Conservation (phyloP, 2,888 invertebrate genomes). For the Microctonus hyperodae region DNA sequence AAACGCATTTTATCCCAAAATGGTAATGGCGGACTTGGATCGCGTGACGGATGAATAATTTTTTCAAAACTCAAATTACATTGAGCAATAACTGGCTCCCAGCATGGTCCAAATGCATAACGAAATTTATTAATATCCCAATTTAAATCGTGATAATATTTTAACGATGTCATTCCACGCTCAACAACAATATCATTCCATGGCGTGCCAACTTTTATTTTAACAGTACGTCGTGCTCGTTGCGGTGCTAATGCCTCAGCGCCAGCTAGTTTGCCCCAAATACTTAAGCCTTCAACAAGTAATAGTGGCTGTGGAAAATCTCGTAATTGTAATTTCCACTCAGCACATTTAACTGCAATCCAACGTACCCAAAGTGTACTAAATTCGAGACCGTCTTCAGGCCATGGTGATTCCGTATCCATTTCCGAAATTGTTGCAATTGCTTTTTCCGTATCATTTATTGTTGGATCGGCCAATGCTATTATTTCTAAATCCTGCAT, state of each 20-base stretch:
- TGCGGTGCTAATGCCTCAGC: slow-evolving; percentile 85
- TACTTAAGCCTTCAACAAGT: slow-evolving; percentile 79
- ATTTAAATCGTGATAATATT: slow-evolving; percentile 97
- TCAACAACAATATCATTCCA: slow-evolving; percentile 85
- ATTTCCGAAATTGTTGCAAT: slow-evolving; percentile 78
- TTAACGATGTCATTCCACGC: slow-evolving; percentile 91
- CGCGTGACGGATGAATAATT: slow-evolving; percentile 84
- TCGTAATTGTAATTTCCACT: slow-evolving; percentile 88
- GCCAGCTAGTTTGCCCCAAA: slow-evolving; percentile 90
- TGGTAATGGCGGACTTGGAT: slow-evolving; percentile 91
- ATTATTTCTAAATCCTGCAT: slow-evolving; percentile 76
- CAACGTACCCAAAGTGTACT: slow-evolving; percentile 92
- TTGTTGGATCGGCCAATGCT: slow-evolving; percentile 85
- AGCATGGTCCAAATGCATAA: slow-evolving; percentile 98
- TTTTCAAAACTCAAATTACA: slow-evolving; percentile 88
- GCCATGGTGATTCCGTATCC: slow-evolving; percentile 91
- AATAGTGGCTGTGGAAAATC: slow-evolving; percentile 96
- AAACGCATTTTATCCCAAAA: slow-evolving; percentile 98
- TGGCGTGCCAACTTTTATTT: slow-evolving; percentile 82
- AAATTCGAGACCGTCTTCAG: slow-evolving; percentile 88
- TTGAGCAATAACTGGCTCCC: slow-evolving; percentile 96
- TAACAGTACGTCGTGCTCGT: slow-evolving; percentile 79
- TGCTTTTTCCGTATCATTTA: slow-evolving; percentile 83
- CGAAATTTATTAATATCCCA: slow-evolving; percentile 89
- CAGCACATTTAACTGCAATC: slow-evolving; percentile 80